Base-by-base conservation (phyloP, 2,888 invertebrate species). In the Philonicus albiceps region DNA sequence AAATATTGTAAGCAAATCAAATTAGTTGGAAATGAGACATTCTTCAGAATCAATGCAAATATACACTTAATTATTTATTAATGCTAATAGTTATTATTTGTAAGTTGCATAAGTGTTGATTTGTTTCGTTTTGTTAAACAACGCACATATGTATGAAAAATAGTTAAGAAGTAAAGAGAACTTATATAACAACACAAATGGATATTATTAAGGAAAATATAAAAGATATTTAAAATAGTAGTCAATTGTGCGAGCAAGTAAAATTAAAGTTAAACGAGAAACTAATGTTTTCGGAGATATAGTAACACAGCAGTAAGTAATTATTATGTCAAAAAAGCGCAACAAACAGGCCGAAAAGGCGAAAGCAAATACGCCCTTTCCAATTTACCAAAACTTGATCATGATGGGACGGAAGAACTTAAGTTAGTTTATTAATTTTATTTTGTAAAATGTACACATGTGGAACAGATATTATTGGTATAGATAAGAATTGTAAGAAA, bases 81-180 rank as follows among this genome's bases (percentile, higher is more conserved):
- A 84, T 84, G 84, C 73, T 84, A 84, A n/a, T 0, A 64, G 30
- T 30, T 55, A 55, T 85, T 85, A 85, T 76, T 76, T 55, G 37
- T 76, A 85, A 85, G 75, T 75, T 85, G 53, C 30, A n/a, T 85
- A 75, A 49, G 75, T 86, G 76, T 64, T 86, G n/a, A 55, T 75
- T 86, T 37, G 31, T 86, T 64, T 86, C 37, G 37, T 86, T 86
- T 76, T 64, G 86, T 86, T 86, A 13, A 76, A 76, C 31, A 86
- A 76, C 86, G 86, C 86, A 86, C 86, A 86, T 49, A 75, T 75
- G 75, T 85, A 85, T 75, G 85, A 85, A 73, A 85, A 49, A 75
- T 22, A 40, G 40, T 43, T 75, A 85, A 75, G 37, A 19, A 74
- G 34, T 74, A 37, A 74, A 85, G 30, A 85, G 43, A 74, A 73